Evolutionary conservation across 2,797 vertebrate species (phyloP).

Genomic region (Gallinago solitaria): DNA sequence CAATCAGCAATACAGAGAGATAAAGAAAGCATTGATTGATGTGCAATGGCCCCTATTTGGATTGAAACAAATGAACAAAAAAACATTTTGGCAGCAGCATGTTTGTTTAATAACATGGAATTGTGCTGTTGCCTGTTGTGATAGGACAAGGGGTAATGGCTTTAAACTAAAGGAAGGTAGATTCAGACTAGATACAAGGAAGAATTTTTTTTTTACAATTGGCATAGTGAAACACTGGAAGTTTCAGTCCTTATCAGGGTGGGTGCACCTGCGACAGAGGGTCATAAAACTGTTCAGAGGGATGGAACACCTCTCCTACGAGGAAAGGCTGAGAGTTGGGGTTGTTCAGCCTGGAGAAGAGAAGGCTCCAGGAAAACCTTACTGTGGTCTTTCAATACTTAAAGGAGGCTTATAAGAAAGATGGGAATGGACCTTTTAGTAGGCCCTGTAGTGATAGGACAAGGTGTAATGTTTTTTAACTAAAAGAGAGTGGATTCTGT

Average conservation of each 20-base stretch:
- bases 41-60: accelerated
- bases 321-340: background rate
- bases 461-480: background rate
- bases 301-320: background rate
- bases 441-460: background rate
- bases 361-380: background rate
- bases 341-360: background rate
- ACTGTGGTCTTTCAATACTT: background rate
- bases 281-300: background rate
- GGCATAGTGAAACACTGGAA: background rate
- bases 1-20: background rate
- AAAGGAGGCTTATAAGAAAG: background rate
- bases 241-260: background rate
- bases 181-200: background rate
- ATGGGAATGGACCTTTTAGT: background rate
- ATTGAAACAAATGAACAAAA: background rate
- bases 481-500: background rate
- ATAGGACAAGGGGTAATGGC: background rate
- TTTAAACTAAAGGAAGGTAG: background rate
- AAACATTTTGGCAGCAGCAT: background rate
- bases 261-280: background rate
- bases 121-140: background rate
- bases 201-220: background rate
- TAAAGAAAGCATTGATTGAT: background rate
- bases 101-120: background rate